Base-by-base conservation (phyloP, 2,888 invertebrate species). In the Athrips mouffetella region DNA sequence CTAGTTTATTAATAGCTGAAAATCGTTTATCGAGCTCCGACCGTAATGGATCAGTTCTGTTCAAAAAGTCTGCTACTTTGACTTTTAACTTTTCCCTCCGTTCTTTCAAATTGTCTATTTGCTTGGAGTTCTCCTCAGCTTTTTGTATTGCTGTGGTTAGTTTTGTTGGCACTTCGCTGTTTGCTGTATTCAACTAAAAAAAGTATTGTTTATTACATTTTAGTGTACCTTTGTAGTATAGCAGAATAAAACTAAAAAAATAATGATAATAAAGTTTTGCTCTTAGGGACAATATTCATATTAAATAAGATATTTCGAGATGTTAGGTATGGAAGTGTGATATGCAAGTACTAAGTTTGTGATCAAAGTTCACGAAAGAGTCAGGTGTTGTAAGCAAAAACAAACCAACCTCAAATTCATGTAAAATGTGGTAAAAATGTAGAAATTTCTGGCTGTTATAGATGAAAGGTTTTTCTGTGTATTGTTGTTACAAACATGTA, bases 61-160 rank as follows among this genome's bases (percentile, higher is more conserved):
- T 58, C 10, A 89, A 68, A 49, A 89, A 80, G n/a, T 65, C 63
- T 46, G 78, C 69, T 0, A 88, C 78, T 65, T 85, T 80, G 11
- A 63, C 58, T 41, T 80, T 73, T 1, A 89, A 69, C 1, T 78
- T 67, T 41, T 81, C 76, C 58, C 90, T 89, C 63, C 90, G 89
- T 15, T 72, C 69, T 59, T 89, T 78, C 2, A 91, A 76, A 31
- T 70, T 78, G 53, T 76, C 81, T 49, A 81, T 90, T 76, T 76
- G 90, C 67, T 70, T 89, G 47, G 80, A 75, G 62, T 90, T 90
- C 31, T 84, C 76, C 62, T 92, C 91, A 7, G 93, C 91, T 58
- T 90, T 90, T 53, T 90, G 82, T n/a, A 94, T 79, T 1, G 92
- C 91, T n/a, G 89, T 78, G 60, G 91, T 89, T 33, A 93, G 82